Percentiles rank a stretch among this genome's conserved stretches.
phyloP scores from a whole-genome alignment of 2,888 invertebrate genomes.

The Philaethria dido region DNA sequence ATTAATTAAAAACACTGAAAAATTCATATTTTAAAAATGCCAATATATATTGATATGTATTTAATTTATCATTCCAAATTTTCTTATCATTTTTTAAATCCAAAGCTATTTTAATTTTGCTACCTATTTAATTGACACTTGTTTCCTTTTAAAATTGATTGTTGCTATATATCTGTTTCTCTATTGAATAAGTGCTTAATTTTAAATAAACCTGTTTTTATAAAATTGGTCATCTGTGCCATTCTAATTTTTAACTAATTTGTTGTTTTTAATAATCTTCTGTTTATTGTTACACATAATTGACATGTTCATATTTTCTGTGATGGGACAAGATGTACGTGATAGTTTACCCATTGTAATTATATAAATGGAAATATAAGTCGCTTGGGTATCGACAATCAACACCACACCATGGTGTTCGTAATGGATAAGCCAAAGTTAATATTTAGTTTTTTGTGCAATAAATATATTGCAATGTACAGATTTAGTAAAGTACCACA shows the following conservation, averaged over 20 bases:
- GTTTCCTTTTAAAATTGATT: slow-evolving; percentile 15
- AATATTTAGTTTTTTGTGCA: slow-evolving; percentile 80
- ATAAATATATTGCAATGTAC: slow-evolving; percentile 80
- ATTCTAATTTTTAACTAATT: slow-evolving; percentile 23
- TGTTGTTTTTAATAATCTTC: slow-evolving; percentile 21
- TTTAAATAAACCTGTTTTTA: slow-evolving; percentile 13
- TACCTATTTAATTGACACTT: slow-evolving; percentile 1
- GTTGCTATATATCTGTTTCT: slow-evolving; percentile 17
- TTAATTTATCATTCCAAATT: slow-evolving; percentile 26
- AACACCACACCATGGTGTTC: slow-evolving; percentile 56
- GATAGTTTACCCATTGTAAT: slow-evolving; percentile 41
- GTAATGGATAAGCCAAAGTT: slow-evolving; percentile 82
- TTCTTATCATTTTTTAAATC: not conserved
- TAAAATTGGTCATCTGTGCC: slow-evolving; percentile 37
- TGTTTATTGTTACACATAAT: slow-evolving; percentile 26
- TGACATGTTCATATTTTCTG: slow-evolving; percentile 38
- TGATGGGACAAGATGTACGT: slow-evolving; percentile 38
- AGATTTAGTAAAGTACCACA: slow-evolving; percentile 68
- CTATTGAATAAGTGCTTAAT: slow-evolving; percentile 7
- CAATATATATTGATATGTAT: not conserved
- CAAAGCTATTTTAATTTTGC: slow-evolving; percentile 8
- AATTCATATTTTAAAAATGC: slow-evolving; percentile 5
- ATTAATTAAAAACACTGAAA: slow-evolving; percentile 5
- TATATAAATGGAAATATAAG: slow-evolving; percentile 38
- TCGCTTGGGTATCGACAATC: slow-evolving; percentile 39